Evolutionary conservation across 2,113 vertebrate genomes (phyloP), one percentile per base, ranked within the genome.

Genomic region (Phoenicopterus ruber): DNA sequence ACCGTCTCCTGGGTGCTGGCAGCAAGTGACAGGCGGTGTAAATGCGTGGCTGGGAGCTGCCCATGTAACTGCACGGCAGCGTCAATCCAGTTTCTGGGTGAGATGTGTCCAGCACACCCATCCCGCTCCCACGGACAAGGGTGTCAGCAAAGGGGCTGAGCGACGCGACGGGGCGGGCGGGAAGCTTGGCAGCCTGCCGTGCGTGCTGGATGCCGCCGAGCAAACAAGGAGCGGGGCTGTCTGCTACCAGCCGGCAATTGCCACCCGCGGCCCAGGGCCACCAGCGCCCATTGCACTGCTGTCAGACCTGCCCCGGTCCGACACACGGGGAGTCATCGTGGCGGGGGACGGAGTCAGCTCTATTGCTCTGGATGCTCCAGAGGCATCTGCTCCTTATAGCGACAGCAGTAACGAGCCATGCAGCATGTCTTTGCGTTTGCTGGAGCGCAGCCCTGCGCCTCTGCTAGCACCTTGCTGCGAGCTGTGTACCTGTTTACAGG

Each of bases 261-360:
- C 40, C 54, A 36, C 55, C 52, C 1, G 1, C 24, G n/a, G 42
- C 40, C 59, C 7, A 1, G 32, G 9, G 12, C 10, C 76, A 9
- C 25, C 86, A 44, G 21, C 7, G 2, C 44, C 34, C 6, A 0
- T 3, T 8, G 49, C 34, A 7, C 26, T 16, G 42, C 42, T 54
- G 2, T 19, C 79, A 24, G 70, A 32, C 38, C 57, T 44, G 36
- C 36, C 46, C 8, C 1, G 7, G 38, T 31, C 44, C 5, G 4
- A 6, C 29, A 1, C 2, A 1, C 2, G 17, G n/a, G 44, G 31
- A 13, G 7, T 12, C 22, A 17, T 0, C 0, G 1, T 9, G n/a
- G 10, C 1, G 31, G 49, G 55, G 52, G 21, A 9, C 0, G 3
- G 25, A 62, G 49, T 28, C 17, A 21, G 71, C 44, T 61, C 61